Evolutionary conservation across 1,140 invertebrate species (phyloP).

Genomic region (Magallana ariakensis): DNA sequence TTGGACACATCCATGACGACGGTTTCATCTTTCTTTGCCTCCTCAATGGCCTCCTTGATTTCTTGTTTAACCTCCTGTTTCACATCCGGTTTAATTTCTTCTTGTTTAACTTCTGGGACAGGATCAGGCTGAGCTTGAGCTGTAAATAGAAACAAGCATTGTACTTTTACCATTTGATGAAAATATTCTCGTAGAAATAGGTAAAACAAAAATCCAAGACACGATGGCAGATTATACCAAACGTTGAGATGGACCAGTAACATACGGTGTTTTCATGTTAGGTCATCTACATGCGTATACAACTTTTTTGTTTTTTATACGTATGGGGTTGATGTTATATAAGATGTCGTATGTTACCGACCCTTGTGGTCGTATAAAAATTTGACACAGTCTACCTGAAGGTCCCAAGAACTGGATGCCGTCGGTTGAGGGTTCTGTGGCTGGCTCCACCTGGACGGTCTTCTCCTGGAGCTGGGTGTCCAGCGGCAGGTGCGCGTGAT

Average conservation of each 20-base stretch:
- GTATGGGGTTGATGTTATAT: too few species aligned
- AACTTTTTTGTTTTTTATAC: too few species aligned
- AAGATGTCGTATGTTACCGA: too few species aligned
- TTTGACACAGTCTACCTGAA: neutral
- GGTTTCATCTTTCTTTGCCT: neutral
- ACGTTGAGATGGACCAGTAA: too few species aligned
- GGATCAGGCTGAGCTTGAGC: conserved; percentile 24
- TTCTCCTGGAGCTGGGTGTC: conserved; percentile 3
- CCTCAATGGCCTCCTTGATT: neutral
- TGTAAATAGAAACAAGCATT: conserved; percentile 25
- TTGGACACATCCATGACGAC: neutral
- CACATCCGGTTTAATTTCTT: conserved; percentile 20
- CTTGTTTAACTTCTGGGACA: neutral
- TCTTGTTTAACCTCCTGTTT: neutral
- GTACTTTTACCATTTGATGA: too few species aligned
- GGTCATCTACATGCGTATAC: too few species aligned
- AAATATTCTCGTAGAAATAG: too few species aligned
- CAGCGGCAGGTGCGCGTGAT: neutral
- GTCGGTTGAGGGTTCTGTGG: neutral
- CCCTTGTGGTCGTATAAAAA: too few species aligned
- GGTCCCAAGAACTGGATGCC: conserved; percentile 2
- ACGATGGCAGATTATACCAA: too few species aligned
- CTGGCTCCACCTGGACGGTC: neutral
- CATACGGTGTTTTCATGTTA: too few species aligned
- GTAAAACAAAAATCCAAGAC: too few species aligned